These are phyloP conservation scores for Dendrolimus punctatus DNA, from an alignment of 1,140 invertebrate species.

Conservation along the genomic window DNA sequence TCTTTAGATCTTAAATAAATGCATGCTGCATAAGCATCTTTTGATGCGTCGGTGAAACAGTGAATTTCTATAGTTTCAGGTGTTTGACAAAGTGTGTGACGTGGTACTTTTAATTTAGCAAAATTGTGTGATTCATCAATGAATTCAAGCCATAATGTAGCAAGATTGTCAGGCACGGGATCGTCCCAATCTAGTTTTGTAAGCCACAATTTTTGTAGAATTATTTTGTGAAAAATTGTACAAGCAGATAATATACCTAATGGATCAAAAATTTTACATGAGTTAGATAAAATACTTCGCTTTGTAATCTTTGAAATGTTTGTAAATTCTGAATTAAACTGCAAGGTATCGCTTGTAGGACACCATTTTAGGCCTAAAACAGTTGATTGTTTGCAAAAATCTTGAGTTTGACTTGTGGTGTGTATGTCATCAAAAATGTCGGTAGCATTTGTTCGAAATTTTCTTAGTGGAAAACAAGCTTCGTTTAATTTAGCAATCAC, in stretches of 20 bases:
- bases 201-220: constrained; percentile 1
- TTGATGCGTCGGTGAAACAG: constrained; percentile 2
- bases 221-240: constrained; percentile 3
- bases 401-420: neutral
- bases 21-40: constrained; percentile 4
- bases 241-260: neutral
- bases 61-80: constrained; percentile 1
- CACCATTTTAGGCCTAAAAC: constrained; percentile 6
- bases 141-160: neutral
- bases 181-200: constrained; percentile 3
- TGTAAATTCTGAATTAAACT: constrained; percentile 6
- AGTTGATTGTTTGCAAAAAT: constrained; percentile 1
- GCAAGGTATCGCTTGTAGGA: constrained; percentile 7
- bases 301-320: constrained; percentile 5
- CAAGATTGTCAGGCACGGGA: neutral
- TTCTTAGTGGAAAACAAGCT: constrained; percentile 4
- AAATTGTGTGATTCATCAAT: neutral
- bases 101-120: too few species aligned
- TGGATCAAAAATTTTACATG: constrained; percentile 4
- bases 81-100: neutral
- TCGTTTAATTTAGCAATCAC: constrained; percentile 2
- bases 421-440: constrained; percentile 2
- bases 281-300: constrained; percentile 5
- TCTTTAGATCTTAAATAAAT: constrained; percentile 1
- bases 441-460: constrained; percentile 4